These are phyloP conservation scores for Chelon labrosus DNA, from an alignment of 2,797 vertebrate genomes.

Conservation along the genomic window DNA sequence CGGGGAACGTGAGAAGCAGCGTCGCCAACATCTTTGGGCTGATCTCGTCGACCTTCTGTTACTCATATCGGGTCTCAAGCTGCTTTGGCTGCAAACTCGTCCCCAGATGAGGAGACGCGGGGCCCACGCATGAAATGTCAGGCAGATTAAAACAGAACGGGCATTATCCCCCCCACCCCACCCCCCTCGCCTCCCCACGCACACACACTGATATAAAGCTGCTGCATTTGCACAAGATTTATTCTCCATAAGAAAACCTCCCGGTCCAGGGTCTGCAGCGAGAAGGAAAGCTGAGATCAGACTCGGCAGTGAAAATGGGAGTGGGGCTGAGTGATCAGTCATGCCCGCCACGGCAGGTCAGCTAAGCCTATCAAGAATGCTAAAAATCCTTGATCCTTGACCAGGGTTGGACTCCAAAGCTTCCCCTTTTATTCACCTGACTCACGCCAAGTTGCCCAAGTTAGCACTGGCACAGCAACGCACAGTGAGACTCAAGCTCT, in stretches of 20 bases:
- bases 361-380: conserved; percentile 76
- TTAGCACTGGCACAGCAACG: conserved; percentile 16
- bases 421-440: conserved; percentile 53
- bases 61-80: neutral
- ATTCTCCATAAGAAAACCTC: conserved; percentile 47
- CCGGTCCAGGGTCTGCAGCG: conserved; percentile 22
- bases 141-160: conserved; percentile 35
- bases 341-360: conserved; percentile 62
- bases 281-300: conserved; percentile 55
- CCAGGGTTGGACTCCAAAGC: conserved; percentile 62
- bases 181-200: too few species aligned
- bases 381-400: conserved; percentile 70
- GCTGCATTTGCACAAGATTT: conserved; percentile 39
- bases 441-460: conserved; percentile 47
- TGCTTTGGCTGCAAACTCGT: conserved; percentile 13
- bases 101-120: conserved; percentile 14
- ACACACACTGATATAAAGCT: conserved; percentile 31
- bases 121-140: neutral
- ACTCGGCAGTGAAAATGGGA: conserved; percentile 49
- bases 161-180: neutral
- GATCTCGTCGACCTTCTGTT: conserved; percentile 18
- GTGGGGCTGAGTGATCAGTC: conserved; percentile 68
- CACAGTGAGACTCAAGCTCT: neutral
- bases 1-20: neutral
- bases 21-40: conserved; percentile 5